A percentile compares a stretch with the other conserved stretches of the same genome.
Evolutionary conservation across 2,113 vertebrate species (phyloP).

Genomic region (Tragelaphus scriptus): DNA sequence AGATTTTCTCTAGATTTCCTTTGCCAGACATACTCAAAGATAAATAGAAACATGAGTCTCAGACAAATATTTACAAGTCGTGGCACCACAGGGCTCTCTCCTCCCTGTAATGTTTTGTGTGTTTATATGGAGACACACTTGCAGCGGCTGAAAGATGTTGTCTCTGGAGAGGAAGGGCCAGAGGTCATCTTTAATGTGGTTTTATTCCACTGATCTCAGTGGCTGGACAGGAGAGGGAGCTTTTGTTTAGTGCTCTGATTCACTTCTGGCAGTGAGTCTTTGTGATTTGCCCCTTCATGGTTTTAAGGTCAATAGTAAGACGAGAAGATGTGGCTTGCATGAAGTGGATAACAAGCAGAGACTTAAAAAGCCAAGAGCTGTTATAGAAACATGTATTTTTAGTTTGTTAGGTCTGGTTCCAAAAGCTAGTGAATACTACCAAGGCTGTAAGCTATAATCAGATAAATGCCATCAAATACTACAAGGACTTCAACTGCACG

Average conservation of each 20-base stretch:
- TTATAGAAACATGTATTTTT: not conserved
- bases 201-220: constrained; percentile 42
- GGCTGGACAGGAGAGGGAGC: not conserved
- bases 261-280: constrained; percentile 31
- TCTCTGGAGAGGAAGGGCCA: constrained; percentile 52
- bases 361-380: not conserved
- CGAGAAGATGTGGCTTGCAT: not conserved
- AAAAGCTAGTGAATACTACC: not conserved
- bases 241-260: not conserved
- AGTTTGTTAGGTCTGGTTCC: not conserved
- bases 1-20: constrained; percentile 39
- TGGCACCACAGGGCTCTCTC: constrained; percentile 5
- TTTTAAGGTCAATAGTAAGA: constrained; percentile 40
- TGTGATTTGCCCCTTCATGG: not conserved
- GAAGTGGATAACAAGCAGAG: not conserved
- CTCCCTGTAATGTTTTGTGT: constrained; percentile 54
- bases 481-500: not conserved
- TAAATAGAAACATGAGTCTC: constrained; percentile 70
- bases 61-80: constrained; percentile 69
- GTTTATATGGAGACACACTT: constrained; percentile 50
- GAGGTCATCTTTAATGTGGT: constrained; percentile 57
- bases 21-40: constrained; percentile 36
- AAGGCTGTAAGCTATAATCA: constrained; percentile 28
- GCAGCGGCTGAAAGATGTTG: constrained; percentile 46
- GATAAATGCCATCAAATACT: not conserved